Evolutionary conservation across 2,888 invertebrate genomes (phyloP).

Genomic region (Nemotelus pantherinus): DNA sequence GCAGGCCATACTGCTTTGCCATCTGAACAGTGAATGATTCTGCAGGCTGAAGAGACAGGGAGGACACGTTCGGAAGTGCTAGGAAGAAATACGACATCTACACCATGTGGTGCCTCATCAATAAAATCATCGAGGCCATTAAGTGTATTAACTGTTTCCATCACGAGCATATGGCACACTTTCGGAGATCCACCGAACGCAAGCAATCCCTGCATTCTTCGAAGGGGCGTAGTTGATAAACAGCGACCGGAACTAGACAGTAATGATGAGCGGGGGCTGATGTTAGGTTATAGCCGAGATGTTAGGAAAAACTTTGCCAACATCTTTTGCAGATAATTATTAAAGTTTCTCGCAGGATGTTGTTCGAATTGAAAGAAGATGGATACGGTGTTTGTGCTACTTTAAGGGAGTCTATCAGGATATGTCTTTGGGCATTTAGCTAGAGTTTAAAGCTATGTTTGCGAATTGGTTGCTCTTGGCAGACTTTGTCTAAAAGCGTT

Average conservation of each 20-base stretch:
- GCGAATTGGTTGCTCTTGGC: too few relatives aligned
- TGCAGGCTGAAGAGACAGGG: neutral
- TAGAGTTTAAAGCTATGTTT: too few relatives aligned
- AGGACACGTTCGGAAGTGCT: neutral
- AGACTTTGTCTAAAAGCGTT: too few relatives aligned
- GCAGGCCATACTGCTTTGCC: too few relatives aligned
- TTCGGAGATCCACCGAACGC: slow-evolving; percentile 26
- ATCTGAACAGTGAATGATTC: too few relatives aligned
- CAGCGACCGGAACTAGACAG: neutral
- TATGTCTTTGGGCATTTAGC: too few relatives aligned
- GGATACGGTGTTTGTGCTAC: too few relatives aligned
- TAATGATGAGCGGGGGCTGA: neutral
- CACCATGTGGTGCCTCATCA: slow-evolving; percentile 60
- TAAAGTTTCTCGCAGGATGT: slow-evolving; percentile 20
- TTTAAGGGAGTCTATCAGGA: too few relatives aligned
- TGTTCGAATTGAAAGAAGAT: neutral
- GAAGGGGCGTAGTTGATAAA: slow-evolving; percentile 28
- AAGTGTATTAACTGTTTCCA: slow-evolving; percentile 64
- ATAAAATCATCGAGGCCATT: slow-evolving; percentile 65
- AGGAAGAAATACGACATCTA: slow-evolving; percentile 51
- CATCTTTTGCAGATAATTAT: slow-evolving; percentile 43
- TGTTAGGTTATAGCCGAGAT: neutral
- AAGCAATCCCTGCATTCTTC: neutral
- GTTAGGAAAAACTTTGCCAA: slow-evolving; percentile 29
- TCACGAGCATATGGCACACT: slow-evolving; percentile 53